Evolutionary conservation across 1,140 invertebrate genomes (phyloP).

Genomic region (Drosophila pandora): DNA sequence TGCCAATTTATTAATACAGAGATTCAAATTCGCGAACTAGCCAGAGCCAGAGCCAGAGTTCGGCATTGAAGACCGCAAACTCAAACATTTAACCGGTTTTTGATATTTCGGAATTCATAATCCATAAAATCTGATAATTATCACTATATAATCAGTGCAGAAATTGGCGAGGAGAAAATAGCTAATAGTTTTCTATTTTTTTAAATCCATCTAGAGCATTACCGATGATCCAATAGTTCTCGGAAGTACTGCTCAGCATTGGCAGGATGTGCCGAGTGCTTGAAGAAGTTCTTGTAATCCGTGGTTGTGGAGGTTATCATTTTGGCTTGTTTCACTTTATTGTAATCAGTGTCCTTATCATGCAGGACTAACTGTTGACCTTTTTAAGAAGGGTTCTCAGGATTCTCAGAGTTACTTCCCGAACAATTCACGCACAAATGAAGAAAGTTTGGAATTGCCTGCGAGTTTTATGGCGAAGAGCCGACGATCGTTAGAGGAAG

Average conservation of each 20-base stretch:
- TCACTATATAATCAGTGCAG: conserved; percentile 6
- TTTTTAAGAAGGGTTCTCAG: conserved; percentile 10
- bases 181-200: background rate
- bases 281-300: conserved; percentile 76
- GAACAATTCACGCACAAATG: conserved; percentile 58
- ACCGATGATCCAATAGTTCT: conserved; percentile 66
- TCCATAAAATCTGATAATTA: conserved; percentile 4
- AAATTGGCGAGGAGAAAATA: conserved; percentile 10
- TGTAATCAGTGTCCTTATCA: conserved; percentile 6
- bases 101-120: conserved; percentile 29
- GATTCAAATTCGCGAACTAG: conserved; percentile 10
- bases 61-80: conserved; percentile 24
- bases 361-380: background rate
- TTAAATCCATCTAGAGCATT: conserved; percentile 6
- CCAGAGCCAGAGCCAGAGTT: background rate
- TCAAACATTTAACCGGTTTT: conserved; percentile 35
- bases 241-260: conserved; percentile 80
- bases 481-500: background rate
- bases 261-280: conserved; percentile 71
- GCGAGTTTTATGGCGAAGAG: conserved; percentile 51
- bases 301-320: conserved; percentile 74
- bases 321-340: conserved; percentile 20
- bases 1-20: conserved; percentile 4
- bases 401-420: conserved; percentile 24
- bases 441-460: conserved; percentile 52